These are phyloP conservation scores for Hoplodrina blanda DNA, from an alignment of 2,888 invertebrate species.

Conservation along the genomic window DNA sequence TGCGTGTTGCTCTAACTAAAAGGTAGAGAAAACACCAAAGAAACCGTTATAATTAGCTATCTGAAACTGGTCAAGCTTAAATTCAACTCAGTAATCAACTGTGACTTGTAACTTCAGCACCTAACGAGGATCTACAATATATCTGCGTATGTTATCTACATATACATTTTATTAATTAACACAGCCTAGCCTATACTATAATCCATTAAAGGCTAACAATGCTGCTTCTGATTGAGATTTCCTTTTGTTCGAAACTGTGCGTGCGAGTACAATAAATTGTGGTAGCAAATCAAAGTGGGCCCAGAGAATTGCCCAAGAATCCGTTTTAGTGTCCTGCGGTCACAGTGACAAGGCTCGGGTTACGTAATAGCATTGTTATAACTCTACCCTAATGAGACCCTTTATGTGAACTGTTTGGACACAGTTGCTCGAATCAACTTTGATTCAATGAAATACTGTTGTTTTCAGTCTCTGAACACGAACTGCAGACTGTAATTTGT, in stretches of 20 bases:
- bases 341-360: constrained; percentile 68
- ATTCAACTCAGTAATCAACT: background rate
- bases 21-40: background rate
- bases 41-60: background rate
- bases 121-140: background rate
- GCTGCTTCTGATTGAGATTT: constrained; percentile 47
- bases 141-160: background rate
- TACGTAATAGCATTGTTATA: constrained; percentile 72
- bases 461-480: constrained; percentile 21
- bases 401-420: constrained; percentile 58
- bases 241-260: constrained; percentile 56
- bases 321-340: constrained; percentile 71
- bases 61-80: too few relatives aligned
- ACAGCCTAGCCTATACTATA: constrained; percentile 25
- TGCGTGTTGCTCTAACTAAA: too few relatives aligned
- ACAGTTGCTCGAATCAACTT: constrained; percentile 57
- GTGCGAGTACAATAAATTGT: constrained; percentile 66
- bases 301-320: constrained; percentile 70
- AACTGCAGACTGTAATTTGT: constrained; percentile 22
- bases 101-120: background rate
- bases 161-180: constrained; percentile 44
- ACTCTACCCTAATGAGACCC: constrained; percentile 67
- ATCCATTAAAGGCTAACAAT: constrained; percentile 56
- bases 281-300: constrained; percentile 70
- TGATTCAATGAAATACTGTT: constrained; percentile 52